Evolutionary conservation across 2,888 invertebrate species (phyloP).

Genomic region (Molanna angustata): DNA sequence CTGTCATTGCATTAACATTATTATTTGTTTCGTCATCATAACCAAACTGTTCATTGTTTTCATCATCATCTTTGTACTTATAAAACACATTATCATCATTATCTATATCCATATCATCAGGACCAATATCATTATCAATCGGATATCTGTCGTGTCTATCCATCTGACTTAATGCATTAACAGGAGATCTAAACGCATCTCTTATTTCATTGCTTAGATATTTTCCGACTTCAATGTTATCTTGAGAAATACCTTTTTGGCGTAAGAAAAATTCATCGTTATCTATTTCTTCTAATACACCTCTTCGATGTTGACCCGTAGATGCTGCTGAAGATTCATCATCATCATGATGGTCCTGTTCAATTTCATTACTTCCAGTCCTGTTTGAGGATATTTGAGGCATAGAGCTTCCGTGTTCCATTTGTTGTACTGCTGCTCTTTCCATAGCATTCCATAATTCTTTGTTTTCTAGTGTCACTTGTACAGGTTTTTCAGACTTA

Average conservation of each 20-base stretch:
- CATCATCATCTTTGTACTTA: conserved; percentile 36
- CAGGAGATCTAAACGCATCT: conserved; percentile 69
- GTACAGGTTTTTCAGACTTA: conserved; percentile 40
- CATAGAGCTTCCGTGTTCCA: conserved; percentile 39
- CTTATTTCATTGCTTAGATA: conserved; percentile 77
- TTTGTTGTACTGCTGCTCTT: conserved; percentile 22
- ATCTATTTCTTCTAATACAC: conserved; percentile 80
- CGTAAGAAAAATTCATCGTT: conserved; percentile 85
- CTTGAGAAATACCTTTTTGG: conserved; percentile 77
- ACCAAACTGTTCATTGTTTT: conserved; percentile 22
- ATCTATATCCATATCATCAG: conserved; percentile 42
- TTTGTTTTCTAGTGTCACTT: conserved; percentile 38
- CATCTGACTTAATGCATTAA: conserved; percentile 64
- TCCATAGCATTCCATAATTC: conserved; percentile 33
- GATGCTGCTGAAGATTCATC: conserved; percentile 62
- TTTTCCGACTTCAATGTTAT: conserved; percentile 75
- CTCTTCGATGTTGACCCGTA: conserved; percentile 52
- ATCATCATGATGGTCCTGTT: conserved; percentile 40
- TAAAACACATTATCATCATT: conserved; percentile 41
- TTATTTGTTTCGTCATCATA: conserved; percentile 20
- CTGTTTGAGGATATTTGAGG: conserved; percentile 44
- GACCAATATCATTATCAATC: conserved; percentile 40
- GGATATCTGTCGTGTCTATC: conserved; percentile 45
- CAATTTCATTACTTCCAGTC: conserved; percentile 13
- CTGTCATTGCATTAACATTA: conserved; percentile 33